Conservation (phyloP, 2,888 invertebrate species). For the Euplexia lucipara region DNA sequence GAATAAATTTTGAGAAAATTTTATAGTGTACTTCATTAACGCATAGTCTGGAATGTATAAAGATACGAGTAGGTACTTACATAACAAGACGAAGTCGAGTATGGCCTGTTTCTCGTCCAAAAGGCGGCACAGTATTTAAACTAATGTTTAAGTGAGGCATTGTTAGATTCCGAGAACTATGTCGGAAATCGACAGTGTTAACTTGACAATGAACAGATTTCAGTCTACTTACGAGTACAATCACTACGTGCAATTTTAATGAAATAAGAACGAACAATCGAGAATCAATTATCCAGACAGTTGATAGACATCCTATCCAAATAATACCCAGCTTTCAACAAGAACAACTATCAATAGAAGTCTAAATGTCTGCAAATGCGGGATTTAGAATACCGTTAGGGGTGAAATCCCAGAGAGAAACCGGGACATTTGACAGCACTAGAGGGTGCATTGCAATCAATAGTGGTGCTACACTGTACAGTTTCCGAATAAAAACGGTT, state of each 20-base stretch:
- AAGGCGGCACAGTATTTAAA: too few species aligned
- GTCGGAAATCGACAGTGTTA: too few species aligned
- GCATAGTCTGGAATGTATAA: too few species aligned
- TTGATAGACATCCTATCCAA: constrained; percentile 5
- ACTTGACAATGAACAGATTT: neutral
- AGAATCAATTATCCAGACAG: constrained; percentile 27
- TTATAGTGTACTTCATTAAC: too few species aligned
- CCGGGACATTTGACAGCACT: constrained; percentile 38
- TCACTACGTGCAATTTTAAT: neutral
- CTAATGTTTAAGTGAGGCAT: neutral
- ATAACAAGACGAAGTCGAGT: too few species aligned
- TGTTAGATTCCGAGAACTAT: too few species aligned
- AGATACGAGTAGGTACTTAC: too few species aligned
- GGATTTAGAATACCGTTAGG: constrained; percentile 7
- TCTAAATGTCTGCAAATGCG: constrained; percentile 26
- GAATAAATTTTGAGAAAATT: too few species aligned
- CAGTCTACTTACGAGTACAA: too few species aligned
- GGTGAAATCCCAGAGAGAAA: constrained; percentile 16
- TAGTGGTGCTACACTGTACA: constrained; percentile 47
- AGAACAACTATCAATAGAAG: constrained; percentile 7
- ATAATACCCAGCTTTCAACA: constrained; percentile 23
- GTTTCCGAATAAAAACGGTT: constrained; percentile 39
- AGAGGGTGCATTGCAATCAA: constrained; percentile 58
- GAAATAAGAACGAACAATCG: neutral
- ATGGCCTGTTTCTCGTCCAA: too few species aligned